Evolutionary conservation across 1,140 invertebrate species (phyloP), one percentile per base, ranked within the genome.

Genomic region (Neodiprion fabricii): DNA sequence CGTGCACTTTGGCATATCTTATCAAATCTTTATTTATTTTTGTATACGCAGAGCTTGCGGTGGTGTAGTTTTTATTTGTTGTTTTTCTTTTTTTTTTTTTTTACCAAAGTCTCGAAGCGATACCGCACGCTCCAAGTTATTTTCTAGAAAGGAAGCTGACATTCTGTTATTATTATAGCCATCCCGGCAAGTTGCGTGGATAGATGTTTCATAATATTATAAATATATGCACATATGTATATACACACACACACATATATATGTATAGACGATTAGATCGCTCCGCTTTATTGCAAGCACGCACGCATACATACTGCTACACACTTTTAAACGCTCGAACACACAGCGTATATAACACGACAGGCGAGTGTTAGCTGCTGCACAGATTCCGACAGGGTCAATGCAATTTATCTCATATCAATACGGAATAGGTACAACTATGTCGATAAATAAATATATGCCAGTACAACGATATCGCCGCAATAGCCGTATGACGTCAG

Each of bases 381-480:
- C 53, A 61, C 53, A 61, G 53, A 61, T 17, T 61, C 8, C 53
- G 53, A 61, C 53, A 61, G 53, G 53, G 53, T 61, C 53, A 61
- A 61, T 61, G 53, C 53, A 61, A 61, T 61, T 61, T 61, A 61
- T 61, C 53, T 61, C 53, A 61, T 14, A 61, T 61, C 11, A 61
- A 61, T 61, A 61, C 53, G 53, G 53, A 61, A 61, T 61, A 61
- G 53, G 53, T 61, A 61, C n/a, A 61, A 61, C 53, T 9, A 61
- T 17, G 53, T 14, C 53, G 53, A 61, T 61, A 61, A 61, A 61
- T 61, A 61, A 61, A 61, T 61, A 61, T 12, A 40, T 40, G 28
- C 28, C 2, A 40, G 28, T 40, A 40, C 28, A 40, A 5, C 28
- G 28, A 40, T 40, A 40, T 40, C 28, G 28, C 28, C 28, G 28